Base-by-base conservation (phyloP, 2,797 vertebrate species). In the Rhinatrema bivittatum region DNA sequence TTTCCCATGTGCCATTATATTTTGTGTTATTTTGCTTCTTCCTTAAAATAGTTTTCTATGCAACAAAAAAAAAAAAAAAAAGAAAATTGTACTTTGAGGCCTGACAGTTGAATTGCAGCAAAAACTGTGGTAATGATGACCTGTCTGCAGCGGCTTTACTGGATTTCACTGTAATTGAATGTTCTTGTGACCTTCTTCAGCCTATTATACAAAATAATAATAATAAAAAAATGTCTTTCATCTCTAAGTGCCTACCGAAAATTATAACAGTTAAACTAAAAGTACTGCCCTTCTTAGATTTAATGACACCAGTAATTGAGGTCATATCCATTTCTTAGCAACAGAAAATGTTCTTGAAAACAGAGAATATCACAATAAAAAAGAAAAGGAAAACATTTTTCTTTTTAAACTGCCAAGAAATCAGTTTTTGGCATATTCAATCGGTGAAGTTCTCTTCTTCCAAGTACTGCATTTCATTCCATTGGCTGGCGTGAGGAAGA, bases 61-160 rank as follows among this genome's bases (percentile, higher is more conserved):
- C n/a, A n/a, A n/a, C n/a, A 29, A 36, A 49, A 13, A 30, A 15
- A 26, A 29, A 43, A 48, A 41, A 18, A 30, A 36, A 21, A 41
- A 18, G 32, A 32, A 28, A 68, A 65, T 56, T 62, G 13, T 0
- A 26, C 21, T 65, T 37, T 35, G 30, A 39, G 56, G 30, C 21
- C 50, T 72, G 49, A 56, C 55, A 59, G 20, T 15, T 59, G 56
- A 27, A 66, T 62, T 70, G 50, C 31, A 37, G 37, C 37, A 49
- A 61, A 65, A 68, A 39, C 11, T 44, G 39, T 10, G 2, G 29
- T 66, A 65, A 66, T 54, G 52, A 64, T 20, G 52, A 11, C 30
- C 54, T 63, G 45, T 66, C 53, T 26, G 12, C 24, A 24, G 29
- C 69, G 17, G 29, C 19, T 49, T 60, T 33, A 45, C 38, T 41